Evolutionary conservation across 1,140 invertebrate genomes (phyloP), one percentile per base, ranked within the genome.

Genomic region (Listronotus oregonensis): DNA sequence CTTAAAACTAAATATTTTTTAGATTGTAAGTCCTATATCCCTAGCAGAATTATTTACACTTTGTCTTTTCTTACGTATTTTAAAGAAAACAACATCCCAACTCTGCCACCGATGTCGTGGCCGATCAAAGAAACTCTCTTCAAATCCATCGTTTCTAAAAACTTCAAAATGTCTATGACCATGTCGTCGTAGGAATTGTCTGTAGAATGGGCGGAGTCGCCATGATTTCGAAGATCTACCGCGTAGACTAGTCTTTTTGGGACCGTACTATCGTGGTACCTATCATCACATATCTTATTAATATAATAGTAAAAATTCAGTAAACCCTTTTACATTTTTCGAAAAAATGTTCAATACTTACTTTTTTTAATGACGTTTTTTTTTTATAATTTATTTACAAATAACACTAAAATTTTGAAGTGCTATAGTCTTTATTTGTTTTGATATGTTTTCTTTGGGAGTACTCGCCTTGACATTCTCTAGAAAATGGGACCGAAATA

Each of bases 151-250:
- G 85, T 55, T 9, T 85, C 77, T 70, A 93, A 78, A 15, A 95
- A 80, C 21, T 82, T 64, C 0, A 85, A 70, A 39, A 96, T 73
- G 80, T 97, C 95, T 64, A 85, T 81, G 6, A 87, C 85, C 84
- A 96, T 85, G 11, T 85, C 79, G 3, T 79, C 71, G 75, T 95
- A 96, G 40, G 82, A 85, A 78, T 94, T 89, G 0, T 86, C 82
- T 6, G 77, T 68, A 0, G 86, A 80, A 73, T 95, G 94, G 1
- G 91, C 89, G 75, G 93, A 96, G 42, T 94, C 90, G 0, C 95
- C 95, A 80, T 98, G 95, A 80, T 97, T 97, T 74, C 95, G 85
- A 0, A 90, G 87, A 84, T 97, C 95, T 15, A 96, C 81, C 0
- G 88, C 82, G 40, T 94, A 85, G 0, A 96, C 86, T 84, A 51